A percentile compares a stretch with the other conserved stretches of the same genome.
phyloP scores from a whole-genome alignment of 1,140 invertebrate genomes.

The Temnothorax curvispinosus region DNA sequence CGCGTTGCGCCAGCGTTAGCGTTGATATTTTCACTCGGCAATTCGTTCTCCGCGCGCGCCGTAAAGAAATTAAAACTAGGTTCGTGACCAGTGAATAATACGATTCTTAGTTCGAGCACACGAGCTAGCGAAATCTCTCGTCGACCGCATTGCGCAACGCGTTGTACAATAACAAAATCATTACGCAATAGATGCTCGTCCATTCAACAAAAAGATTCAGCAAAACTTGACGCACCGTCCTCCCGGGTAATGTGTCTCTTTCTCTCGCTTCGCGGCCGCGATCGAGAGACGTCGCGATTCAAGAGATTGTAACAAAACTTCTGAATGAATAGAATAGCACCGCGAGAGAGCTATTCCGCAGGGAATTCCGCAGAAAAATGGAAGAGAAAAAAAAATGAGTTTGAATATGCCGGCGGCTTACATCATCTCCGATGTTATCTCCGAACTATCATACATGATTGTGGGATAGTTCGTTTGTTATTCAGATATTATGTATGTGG shows the following conservation, averaged over 20 bases:
- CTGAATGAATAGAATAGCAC: conserved; percentile 46
- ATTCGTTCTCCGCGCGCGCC: neutral
- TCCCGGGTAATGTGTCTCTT: neutral
- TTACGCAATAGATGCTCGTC: neutral
- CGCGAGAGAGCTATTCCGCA: conserved; percentile 4
- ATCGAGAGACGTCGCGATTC: conserved; percentile 11
- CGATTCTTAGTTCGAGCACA: conserved; percentile 32
- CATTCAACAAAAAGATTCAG: conserved; percentile 2
- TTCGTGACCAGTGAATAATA: conserved; percentile 34
- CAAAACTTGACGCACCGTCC: neutral
- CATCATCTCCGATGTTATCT: conserved; percentile 47
- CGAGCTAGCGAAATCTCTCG: conserved; percentile 7
- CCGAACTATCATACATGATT: conserved; percentile 39
- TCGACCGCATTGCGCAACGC: neutral
- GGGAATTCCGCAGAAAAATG: neutral
- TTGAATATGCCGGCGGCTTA: conserved; percentile 35
- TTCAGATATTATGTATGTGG: conserved; percentile 16
- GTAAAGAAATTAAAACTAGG: conserved; percentile 27
- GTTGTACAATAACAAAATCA: neutral
- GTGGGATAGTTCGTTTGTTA: conserved; percentile 55
- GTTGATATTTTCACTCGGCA: conserved; percentile 48
- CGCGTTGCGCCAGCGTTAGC: conserved; percentile 25
- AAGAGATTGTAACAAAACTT: conserved; percentile 21
- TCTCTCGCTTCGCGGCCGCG: neutral
- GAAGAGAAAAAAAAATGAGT: conserved; percentile 36